Conservation (phyloP, 2,888 invertebrate species). For the Drosophila anomalata region DNA sequence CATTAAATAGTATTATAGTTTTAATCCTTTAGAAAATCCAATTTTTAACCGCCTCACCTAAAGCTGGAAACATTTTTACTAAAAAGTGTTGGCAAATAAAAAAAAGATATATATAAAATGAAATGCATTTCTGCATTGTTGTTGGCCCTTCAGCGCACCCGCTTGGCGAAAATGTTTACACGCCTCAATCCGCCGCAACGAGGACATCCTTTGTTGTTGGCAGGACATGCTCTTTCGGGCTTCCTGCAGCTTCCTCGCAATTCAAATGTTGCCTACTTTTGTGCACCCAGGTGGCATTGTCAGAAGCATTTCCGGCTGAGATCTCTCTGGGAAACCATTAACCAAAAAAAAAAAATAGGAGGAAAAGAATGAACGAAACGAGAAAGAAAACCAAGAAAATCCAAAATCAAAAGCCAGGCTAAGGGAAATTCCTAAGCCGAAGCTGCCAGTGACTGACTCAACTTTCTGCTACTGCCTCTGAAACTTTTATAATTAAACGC, state of each 20-base stretch:
- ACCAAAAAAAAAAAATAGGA: conserved; percentile 6
- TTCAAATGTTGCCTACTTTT: conserved; percentile 54
- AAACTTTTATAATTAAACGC: conserved; percentile 67
- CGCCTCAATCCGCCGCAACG: conserved; percentile 54
- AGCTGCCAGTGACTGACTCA: conserved; percentile 23
- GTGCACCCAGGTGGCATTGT: conserved; percentile 56
- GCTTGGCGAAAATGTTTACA: conserved; percentile 52
- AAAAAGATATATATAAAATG: background rate
- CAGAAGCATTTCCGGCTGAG: conserved; percentile 42
- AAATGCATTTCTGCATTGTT: conserved; percentile 43
- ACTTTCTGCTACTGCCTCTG: conserved; percentile 26
- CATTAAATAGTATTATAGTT: background rate
- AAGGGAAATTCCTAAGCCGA: conserved; percentile 20
- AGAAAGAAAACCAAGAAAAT: conserved; percentile 7
- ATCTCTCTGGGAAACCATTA: conserved; percentile 23
- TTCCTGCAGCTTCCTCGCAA: conserved; percentile 20
- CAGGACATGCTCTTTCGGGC: conserved; percentile 10
- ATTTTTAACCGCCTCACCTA: background rate
- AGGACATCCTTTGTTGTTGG: conserved; percentile 45
- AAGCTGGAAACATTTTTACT: conserved; percentile 14
- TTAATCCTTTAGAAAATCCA: background rate
- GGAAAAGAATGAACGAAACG: background rate
- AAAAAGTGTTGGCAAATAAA: conserved; percentile 1
- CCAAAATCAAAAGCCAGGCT: conserved; percentile 22
- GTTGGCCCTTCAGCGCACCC: conserved; percentile 37